phyloP scores from a whole-genome alignment of 2,797 vertebrate genomes.

The Malacoraja senta region DNA sequence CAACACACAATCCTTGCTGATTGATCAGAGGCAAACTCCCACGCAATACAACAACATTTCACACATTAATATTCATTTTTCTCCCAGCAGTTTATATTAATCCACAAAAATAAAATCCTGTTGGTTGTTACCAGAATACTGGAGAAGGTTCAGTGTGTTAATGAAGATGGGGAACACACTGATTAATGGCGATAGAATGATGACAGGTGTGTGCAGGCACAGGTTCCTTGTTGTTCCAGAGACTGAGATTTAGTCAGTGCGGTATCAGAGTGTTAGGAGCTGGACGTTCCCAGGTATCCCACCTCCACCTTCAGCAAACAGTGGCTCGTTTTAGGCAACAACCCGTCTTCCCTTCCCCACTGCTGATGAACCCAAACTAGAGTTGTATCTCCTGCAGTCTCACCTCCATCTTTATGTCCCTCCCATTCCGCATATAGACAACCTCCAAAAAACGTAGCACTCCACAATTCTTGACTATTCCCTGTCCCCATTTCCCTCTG shows the following conservation, averaged over 20 bases:
- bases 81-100: conserved; percentile 18
- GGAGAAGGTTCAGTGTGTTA: conserved; percentile 6
- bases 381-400: too few relatives aligned
- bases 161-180: conserved; percentile 30
- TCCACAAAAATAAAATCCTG: background rate
- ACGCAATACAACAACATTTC: background rate
- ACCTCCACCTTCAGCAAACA: background rate
- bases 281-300: background rate
- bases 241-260: conserved; percentile 4
- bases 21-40: conserved; percentile 19
- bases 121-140: background rate
- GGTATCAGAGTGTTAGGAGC: background rate
- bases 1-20: background rate
- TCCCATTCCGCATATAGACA: too few relatives aligned
- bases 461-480: too few relatives aligned
- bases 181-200: background rate
- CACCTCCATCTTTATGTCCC: too few relatives aligned
- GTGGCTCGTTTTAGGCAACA: background rate
- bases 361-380: too few relatives aligned
- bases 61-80: conserved; percentile 28
- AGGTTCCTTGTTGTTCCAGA: background rate
- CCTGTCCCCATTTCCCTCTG: too few relatives aligned
- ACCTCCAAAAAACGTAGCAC: too few relatives aligned
- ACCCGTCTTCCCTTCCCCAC: background rate
- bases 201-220: background rate